Base-by-base conservation (phyloP, 2,113 vertebrate species). In the Microtus oregoni region DNA sequence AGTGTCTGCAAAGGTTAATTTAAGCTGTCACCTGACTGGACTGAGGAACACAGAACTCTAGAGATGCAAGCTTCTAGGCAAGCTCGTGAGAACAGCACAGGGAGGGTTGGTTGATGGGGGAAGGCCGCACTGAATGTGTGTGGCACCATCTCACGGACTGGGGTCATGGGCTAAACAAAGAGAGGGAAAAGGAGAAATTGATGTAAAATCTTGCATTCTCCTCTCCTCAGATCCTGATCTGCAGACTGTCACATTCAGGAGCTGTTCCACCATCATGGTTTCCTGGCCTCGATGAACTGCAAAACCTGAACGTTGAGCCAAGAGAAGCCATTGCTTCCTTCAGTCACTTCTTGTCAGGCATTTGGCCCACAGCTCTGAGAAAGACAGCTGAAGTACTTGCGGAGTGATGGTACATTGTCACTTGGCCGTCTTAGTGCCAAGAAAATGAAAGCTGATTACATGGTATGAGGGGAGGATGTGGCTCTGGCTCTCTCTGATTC, bases 211-310 rank as follows among this genome's bases (percentile, higher is more conserved):
- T 28, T 2, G n/a, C 20, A 5, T 55, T 38, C 22, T 9, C 14
- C 32, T 88, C 14, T 52, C 12, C 44, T 3, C 32, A 35, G 4
- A 1, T 38, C 5, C 35, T n/a, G 44, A 70, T 50, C 85, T 72
- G 22, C 44, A 86, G 85, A 52, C 10, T 7, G 65, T 12, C 38
- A 6, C 47, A 38, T 32, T 35, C 65, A 50, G 32, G 86, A 70
- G n/a, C 22, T 55, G 55, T 72, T 52, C 32, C 30, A 15, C 35
- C 67, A 3, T 6, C 2, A 17, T 50, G 30, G 22, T 35, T 72
- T 55, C 47, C 47, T 28, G 4, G 13, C 1, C 12, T 0, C 0
- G 3, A 26, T 70, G 47, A 35, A 55, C 35, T 7, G 44, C 55
- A 17, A 28, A 68, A 26, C 35, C 86, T 3, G 4, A 38, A 73